phyloP scores from a whole-genome alignment of 2,113 vertebrate species.

The Pseudorasbora parva region DNA sequence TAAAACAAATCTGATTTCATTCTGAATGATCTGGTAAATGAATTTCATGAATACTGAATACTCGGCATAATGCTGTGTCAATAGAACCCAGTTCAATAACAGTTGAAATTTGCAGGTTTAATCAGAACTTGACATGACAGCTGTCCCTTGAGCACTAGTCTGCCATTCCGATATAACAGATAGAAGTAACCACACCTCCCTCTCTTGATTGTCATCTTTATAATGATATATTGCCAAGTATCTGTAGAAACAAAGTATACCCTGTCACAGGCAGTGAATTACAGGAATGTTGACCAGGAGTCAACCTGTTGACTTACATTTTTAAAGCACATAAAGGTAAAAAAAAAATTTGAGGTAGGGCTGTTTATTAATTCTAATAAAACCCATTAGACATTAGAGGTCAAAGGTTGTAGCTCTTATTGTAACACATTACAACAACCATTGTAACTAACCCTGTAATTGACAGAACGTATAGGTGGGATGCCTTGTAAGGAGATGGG shows the following conservation, averaged over 20 bases:
- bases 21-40: neutral
- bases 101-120: neutral
- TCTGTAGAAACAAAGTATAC: neutral
- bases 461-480: no score
- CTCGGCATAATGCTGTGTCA: neutral
- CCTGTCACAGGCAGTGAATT: neutral
- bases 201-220: constrained; percentile 4
- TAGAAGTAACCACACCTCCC: neutral
- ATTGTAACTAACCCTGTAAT: no score
- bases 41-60: neutral
- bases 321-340: constrained; percentile 3
- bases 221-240: neutral
- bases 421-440: no score
- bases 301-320: neutral
- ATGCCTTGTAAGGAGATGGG: no score
- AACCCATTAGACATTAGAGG: neutral
- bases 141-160: neutral
- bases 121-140: neutral
- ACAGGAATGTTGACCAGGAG: neutral
- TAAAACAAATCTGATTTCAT: constrained; percentile 50
- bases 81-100: neutral
- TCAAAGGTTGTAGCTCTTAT: neutral
- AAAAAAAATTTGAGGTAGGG: neutral
- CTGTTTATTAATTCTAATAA: neutral
- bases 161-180: neutral